Evolutionary conservation across 2,888 invertebrate genomes (phyloP).

Genomic region (Prostheceraeus crozeri): DNA sequence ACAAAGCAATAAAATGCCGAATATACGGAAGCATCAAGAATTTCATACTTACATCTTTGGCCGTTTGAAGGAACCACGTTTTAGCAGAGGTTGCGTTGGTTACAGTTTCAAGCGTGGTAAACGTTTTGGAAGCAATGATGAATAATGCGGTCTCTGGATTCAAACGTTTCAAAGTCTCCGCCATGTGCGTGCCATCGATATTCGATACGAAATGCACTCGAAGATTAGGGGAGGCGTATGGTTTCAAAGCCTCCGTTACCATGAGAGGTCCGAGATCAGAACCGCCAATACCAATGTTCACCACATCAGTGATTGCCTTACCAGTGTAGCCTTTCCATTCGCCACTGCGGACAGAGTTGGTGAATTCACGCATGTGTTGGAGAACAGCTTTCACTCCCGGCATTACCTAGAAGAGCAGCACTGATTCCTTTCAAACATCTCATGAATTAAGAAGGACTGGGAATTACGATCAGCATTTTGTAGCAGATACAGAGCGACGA

Average conservation of each 20-base stretch:
- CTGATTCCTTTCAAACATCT: constrained; percentile 18
- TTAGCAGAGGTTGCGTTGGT: constrained; percentile 98
- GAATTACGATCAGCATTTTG: background rate
- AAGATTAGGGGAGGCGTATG: constrained; percentile 72
- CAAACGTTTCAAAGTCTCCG: constrained; percentile 78
- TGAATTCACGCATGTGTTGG: constrained; percentile 86
- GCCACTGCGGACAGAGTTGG: constrained; percentile 64
- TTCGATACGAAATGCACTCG: constrained; percentile 92
- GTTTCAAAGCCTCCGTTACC: constrained; percentile 94
- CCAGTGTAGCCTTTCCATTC: constrained; percentile 73
- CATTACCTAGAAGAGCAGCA: constrained; percentile 62
- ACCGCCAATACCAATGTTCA: constrained; percentile 98
- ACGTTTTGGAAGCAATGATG: constrained; percentile 97
- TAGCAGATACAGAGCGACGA: background rate
- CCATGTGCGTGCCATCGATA: constrained; percentile 95
- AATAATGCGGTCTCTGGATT: constrained; percentile 88
- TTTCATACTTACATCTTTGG: constrained; percentile 75
- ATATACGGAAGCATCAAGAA: constrained; percentile 27
- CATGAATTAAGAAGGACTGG: background rate
- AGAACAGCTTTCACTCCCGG: constrained; percentile 83
- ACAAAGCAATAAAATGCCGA: constrained; percentile 28
- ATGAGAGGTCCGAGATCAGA: constrained; percentile 96
- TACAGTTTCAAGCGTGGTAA: constrained; percentile 94
- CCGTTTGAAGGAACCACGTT: constrained; percentile 77
- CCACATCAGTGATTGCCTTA: constrained; percentile 85